Evolutionary conservation across 1,140 invertebrate genomes (phyloP), one percentile per base, ranked within the genome.

Genomic region (Bombus affinis): DNA sequence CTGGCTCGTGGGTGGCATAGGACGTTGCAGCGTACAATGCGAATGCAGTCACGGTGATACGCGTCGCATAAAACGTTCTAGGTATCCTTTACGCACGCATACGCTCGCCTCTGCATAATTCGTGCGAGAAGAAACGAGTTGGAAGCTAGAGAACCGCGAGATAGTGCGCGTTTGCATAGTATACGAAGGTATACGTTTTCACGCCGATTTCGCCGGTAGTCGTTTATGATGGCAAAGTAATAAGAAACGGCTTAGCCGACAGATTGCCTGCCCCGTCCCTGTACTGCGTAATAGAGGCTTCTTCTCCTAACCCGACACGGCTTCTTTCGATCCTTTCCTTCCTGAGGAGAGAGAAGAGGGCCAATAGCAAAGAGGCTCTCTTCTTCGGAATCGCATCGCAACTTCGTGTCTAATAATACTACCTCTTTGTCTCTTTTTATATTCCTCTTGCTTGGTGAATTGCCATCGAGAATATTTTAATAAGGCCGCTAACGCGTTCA

Each of bases 171-270:
- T 10, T 62, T 78, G 62, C 53, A 83, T 25, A 28, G 32, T 18
- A 18, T 32, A 65, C 53, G 86, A 75, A 87, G 74, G 86, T 89
- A n/a, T 87, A 89, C 71, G 91, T 91, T 92, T 92, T 91, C 89
- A 81, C 85, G 86, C 87, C 82, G 85, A 89, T 89, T 89, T 78
- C 86, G 57, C 59, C 80, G 78, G 84, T 80, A 84, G 85, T 83
- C 80, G 76, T 57, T 78, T 72, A 88, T 68, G 88, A 80, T 89
- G 88, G 87, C 81, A 74, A 86, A 84, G 89, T 91, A 92, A 92
- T 92, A 92, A 92, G 91, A 90, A 89, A 85, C 86, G 89, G 90
- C 90, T 91, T 89, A 92, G 90, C 89, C 87, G 90, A 91, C 91
- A 91, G 90, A 92, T 92, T 91, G 90, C 87, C 84, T 89, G 66